Base-by-base conservation (phyloP, 2,888 invertebrate species). In the Dryococelus australis region DNA sequence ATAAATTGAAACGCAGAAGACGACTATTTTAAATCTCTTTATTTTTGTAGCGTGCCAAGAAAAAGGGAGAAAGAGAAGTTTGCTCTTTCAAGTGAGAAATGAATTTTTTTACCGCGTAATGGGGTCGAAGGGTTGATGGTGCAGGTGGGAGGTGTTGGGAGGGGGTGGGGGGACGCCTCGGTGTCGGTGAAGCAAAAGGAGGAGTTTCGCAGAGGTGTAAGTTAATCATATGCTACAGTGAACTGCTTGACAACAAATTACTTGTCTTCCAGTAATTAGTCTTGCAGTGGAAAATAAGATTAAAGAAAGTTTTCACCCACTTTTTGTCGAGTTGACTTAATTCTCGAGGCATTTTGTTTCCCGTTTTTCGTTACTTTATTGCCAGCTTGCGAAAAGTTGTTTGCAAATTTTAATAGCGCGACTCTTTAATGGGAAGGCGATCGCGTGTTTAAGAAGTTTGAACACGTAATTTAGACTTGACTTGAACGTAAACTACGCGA, bases 221-320 rank as follows among this genome's bases (percentile, higher is more conserved):
- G 83, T 83, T 83, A 83, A 83, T 83, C 83, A 83, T 43, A 35
- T 43, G 83, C 83, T 83, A 83, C 83, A 83, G 43, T 83, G 83
- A 43, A 43, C 43, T 24, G 83, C 83, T 24, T 83, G 83, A 83
- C 83, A 83, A 83, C 83, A 83, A 83, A 83, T 83, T 83, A 24
- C 83, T 83, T 83, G 83, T 35, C 83, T 28, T 83, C 83, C 28
- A 83, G 83, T 83, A 83, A 83, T 83, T 83, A 83, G 83, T 83
- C 83, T 83, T 35, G 65, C 28, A 83, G 43, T 83, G 83, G 12
- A 13, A 83, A 83, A 35, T 83, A 83, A 83, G 83, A 28, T 83
- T 83, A 83, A 83, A 83, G 12, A 35, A 83, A 83, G 83, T 83
- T 83, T 35, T 83, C 20, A 27, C 43, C 20, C 83, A 83, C 12